Base-by-base conservation (phyloP, 2,888 invertebrate genomes). In the Oscheius sp. region DNA sequence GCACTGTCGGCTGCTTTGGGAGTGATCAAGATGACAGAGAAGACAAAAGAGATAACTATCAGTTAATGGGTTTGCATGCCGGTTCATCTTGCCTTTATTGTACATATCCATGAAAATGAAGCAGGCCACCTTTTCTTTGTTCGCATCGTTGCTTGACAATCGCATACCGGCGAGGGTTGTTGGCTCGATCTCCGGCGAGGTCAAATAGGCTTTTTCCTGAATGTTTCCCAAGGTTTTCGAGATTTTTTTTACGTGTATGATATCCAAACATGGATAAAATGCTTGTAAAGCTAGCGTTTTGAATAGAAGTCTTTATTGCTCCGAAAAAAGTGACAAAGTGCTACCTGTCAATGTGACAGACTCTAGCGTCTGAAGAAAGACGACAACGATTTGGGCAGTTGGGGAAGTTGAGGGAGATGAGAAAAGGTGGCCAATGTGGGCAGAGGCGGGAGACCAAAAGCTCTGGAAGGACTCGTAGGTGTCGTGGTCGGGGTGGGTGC, bases 401-500 rank as follows among this genome's bases (percentile, higher is more conserved):
- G 55, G 2, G 72, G 72, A 33, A 65, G 65, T 10, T 32, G 32
- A 29, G 74, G 68, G 21, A 74, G 47, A 35, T 57, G 55, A 3
- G 42, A 42, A 42, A 42, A 42, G 42, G 42, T 42, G 35, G 60
- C 35, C 5, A 60, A 4, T 1, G 42, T n/a, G 32, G 63, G 62
- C 2, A 66, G 53, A 32, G 66, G 51, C 21, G 73, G 68, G 5
- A 74, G 57, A 50, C 57, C 57, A 42, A 74, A 74, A 5, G 66
- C 35, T 32, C 66, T 42, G 32, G 58, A 58, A 10, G 74, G 74
- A 59, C 66, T 68, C 50, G 74, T 74, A 5, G 74, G 74, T 9
- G 74, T 68, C 3, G 74, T 57, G 47, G 60, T 59, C n/a, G 74
- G 74, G 1, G 74, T 74, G 21, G 74, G 74, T 4, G 74, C 74